Conservation (phyloP, 2,797 vertebrate species). For the Chelidonichthys spinosus region DNA sequence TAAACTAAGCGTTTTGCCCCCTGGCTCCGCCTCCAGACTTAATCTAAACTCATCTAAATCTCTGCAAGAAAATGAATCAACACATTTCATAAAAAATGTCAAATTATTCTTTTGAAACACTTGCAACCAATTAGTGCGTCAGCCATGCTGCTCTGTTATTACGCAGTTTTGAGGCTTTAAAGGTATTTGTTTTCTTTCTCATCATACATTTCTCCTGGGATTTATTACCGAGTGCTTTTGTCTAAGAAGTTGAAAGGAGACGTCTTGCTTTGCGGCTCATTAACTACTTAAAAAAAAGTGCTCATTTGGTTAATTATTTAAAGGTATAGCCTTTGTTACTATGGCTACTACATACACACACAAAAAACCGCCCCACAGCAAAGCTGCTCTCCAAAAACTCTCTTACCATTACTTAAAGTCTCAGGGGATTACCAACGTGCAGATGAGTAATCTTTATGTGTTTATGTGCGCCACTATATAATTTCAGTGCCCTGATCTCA, state of each 20-base stretch:
- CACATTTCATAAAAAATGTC: background rate
- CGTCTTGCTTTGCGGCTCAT: slow-evolving; percentile 26
- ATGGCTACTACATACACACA: background rate
- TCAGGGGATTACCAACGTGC: slow-evolving; percentile 61
- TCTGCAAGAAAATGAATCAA: background rate
- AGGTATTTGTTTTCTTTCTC: slow-evolving; percentile 5
- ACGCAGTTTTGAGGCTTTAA: background rate
- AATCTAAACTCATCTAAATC: background rate
- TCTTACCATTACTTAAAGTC: slow-evolving; percentile 60
- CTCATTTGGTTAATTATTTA: slow-evolving; percentile 51
- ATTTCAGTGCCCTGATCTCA: slow-evolving; percentile 69
- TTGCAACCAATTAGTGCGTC: background rate
- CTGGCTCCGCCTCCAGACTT: background rate
- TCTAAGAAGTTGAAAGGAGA: slow-evolving; percentile 31
- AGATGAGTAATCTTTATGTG: slow-evolving; percentile 73
- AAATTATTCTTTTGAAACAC: background rate
- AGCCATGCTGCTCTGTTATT: background rate
- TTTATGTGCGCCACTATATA: slow-evolving; percentile 59
- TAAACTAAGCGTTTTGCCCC: slow-evolving; percentile 1
- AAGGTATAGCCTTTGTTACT: slow-evolving; percentile 32
- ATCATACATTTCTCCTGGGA: slow-evolving; percentile 19
- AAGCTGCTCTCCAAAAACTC: slow-evolving; percentile 23
- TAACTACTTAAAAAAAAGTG: slow-evolving; percentile 27
- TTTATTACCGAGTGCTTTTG: slow-evolving; percentile 30
- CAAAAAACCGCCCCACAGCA: slow-evolving; percentile 20